These are phyloP conservation scores for Clivina fossor DNA, from an alignment of 2,888 invertebrate genomes.

Conservation along the genomic window DNA sequence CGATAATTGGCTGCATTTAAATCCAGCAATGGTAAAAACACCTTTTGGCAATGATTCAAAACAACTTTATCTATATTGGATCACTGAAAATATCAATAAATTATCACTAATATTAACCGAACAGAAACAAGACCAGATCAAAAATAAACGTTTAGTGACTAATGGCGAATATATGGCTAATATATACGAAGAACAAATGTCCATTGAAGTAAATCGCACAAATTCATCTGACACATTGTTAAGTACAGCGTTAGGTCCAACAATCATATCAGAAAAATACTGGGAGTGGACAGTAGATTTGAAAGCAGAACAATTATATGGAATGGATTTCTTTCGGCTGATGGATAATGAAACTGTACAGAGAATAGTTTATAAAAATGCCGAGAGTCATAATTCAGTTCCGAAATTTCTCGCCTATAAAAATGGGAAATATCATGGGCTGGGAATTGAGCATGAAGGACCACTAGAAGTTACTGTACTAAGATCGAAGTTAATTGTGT, in stretches of 20 bases:
- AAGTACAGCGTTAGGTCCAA: constrained; percentile 59
- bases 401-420: constrained; percentile 59
- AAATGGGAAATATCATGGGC: constrained; percentile 59
- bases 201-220: constrained; percentile 16
- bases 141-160: constrained; percentile 15
- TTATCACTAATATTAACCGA: constrained; percentile 41
- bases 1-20: constrained; percentile 11
- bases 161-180: constrained; percentile 12
- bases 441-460: constrained; percentile 56
- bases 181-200: constrained; percentile 7
- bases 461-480: constrained; percentile 60
- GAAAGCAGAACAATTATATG: constrained; percentile 58
- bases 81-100: constrained; percentile 40
- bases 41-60: constrained; percentile 41
- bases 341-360: constrained; percentile 45
- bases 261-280: constrained; percentile 61
- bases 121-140: constrained; percentile 31
- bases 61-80: constrained; percentile 37
- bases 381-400: constrained; percentile 52
- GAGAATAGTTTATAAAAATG: constrained; percentile 55
- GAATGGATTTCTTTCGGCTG: constrained; percentile 58
- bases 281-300: constrained; percentile 63
- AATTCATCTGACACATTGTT: constrained; percentile 51
- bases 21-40: constrained; percentile 35
- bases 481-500: constrained; percentile 57